Percentiles rank a stretch among this genome's conserved stretches.
These are phyloP conservation scores for Arion vulgaris DNA, from an alignment of 1,140 invertebrate species.

Conservation along the genomic window DNA sequence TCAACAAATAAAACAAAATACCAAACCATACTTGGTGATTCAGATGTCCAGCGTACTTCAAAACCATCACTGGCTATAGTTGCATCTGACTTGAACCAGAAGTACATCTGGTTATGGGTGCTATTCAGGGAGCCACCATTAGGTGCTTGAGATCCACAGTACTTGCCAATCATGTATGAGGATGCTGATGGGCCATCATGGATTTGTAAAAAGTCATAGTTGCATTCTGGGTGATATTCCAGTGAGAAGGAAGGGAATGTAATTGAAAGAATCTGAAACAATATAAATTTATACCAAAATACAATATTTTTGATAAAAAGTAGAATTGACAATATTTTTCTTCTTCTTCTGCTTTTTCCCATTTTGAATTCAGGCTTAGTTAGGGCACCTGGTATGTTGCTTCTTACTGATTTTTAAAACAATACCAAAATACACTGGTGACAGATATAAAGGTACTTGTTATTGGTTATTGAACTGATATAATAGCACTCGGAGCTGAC, in stretches of 20 bases:
- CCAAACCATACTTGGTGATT: slow-evolving; percentile 67
- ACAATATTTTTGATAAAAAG: not conserved
- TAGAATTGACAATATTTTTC: not conserved
- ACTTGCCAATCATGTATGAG: slow-evolving; percentile 78
- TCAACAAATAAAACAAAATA: too few relatives aligned
- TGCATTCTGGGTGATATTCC: slow-evolving; percentile 66
- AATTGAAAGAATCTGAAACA: slow-evolving; percentile 62
- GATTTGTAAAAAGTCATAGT: slow-evolving; percentile 65
- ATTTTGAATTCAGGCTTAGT: too few relatives aligned
- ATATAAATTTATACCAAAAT: not conserved
- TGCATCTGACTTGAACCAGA: slow-evolving; percentile 67
- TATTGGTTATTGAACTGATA: too few relatives aligned
- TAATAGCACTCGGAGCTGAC: too few relatives aligned
- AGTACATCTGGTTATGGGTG: slow-evolving; percentile 78
- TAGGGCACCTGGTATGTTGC: too few relatives aligned
- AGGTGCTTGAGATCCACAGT: slow-evolving; percentile 83
- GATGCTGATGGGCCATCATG: slow-evolving; percentile 80
- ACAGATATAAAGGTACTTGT: too few relatives aligned
- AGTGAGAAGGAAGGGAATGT: slow-evolving; percentile 77
- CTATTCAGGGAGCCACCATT: slow-evolving; percentile 73
- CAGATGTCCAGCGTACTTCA: slow-evolving; percentile 74
- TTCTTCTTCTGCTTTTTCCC: too few relatives aligned
- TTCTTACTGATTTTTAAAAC: too few relatives aligned
- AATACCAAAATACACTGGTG: too few relatives aligned
- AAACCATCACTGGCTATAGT: slow-evolving; percentile 61